phyloP scores from a whole-genome alignment of 2,888 invertebrate species.

The Germaria angustata region DNA sequence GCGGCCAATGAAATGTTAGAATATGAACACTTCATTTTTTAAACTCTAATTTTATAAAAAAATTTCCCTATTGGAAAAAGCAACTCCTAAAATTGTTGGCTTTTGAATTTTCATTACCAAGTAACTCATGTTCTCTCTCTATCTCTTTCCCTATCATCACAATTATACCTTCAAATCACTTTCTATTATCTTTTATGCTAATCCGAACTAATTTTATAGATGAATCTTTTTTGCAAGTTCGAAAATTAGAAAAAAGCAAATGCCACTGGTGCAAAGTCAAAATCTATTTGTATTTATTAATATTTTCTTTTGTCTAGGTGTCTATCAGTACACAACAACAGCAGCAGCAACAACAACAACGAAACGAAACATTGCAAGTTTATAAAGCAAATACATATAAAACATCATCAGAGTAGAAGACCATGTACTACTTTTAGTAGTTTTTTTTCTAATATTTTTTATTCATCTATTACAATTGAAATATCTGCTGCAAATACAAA shows the following conservation, averaged over 20 bases:
- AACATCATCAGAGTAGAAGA: conserved; percentile 67
- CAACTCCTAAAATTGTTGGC: no score
- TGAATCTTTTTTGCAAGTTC: no score
- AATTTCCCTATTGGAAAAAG: no score
- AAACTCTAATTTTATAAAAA: no score
- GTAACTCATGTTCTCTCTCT: no score
- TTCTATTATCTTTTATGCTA: no score
- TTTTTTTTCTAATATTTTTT: no score
- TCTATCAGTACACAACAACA: conserved; percentile 10
- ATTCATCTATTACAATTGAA: conserved; percentile 23
- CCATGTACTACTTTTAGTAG: conserved; percentile 68
- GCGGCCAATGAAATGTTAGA: no score
- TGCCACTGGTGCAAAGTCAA: background rate
- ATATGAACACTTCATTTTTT: no score
- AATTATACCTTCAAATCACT: background rate
- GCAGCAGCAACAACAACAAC: background rate
- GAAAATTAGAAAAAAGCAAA: no score
- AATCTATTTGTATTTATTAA: background rate
- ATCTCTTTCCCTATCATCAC: no score
- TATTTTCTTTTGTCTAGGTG: conserved; percentile 35
- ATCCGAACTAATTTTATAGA: background rate
- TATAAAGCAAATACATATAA: conserved; percentile 24
- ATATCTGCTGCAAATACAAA: background rate
- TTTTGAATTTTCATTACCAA: no score
- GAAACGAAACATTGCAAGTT: conserved; percentile 9